Evolutionary conservation across 2,113 vertebrate genomes (phyloP).

Genomic region (Strigops habroptila): DNA sequence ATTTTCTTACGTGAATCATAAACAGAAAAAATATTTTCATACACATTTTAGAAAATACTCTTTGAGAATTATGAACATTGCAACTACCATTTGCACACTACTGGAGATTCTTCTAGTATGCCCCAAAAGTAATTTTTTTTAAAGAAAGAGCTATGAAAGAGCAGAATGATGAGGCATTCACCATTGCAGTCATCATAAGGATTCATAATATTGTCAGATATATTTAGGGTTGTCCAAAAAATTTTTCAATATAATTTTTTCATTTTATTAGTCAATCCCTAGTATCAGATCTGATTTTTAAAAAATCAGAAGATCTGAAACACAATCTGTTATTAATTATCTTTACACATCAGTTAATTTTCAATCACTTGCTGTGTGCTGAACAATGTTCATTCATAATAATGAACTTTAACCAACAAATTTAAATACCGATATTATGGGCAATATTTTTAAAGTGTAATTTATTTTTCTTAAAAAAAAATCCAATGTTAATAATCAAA

Average conservation of each 20-base stretch:
- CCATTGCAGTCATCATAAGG: neutral
- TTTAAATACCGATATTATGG: neutral
- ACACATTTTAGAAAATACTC: neutral
- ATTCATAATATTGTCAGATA: neutral
- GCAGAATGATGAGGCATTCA: neutral
- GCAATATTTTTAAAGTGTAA: neutral
- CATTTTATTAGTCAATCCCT: neutral
- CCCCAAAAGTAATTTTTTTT: neutral
- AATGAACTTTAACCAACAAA: neutral
- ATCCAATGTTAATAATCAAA: neutral
- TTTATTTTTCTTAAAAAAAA: neutral
- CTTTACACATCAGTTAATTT: neutral
- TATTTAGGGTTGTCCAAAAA: neutral
- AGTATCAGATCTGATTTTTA: neutral
- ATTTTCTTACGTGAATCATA: neutral
- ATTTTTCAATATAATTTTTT: neutral
- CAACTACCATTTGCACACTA: neutral
- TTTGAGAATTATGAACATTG: neutral
- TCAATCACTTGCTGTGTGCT: neutral
- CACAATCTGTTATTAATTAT: neutral
- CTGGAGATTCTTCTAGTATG: neutral
- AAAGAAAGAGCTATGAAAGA: neutral
- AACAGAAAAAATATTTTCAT: neutral
- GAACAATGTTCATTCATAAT: neutral
- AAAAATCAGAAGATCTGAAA: neutral